Evolutionary conservation across 2,113 vertebrate genomes (phyloP).

Genomic region (Perca fluviatilis): DNA sequence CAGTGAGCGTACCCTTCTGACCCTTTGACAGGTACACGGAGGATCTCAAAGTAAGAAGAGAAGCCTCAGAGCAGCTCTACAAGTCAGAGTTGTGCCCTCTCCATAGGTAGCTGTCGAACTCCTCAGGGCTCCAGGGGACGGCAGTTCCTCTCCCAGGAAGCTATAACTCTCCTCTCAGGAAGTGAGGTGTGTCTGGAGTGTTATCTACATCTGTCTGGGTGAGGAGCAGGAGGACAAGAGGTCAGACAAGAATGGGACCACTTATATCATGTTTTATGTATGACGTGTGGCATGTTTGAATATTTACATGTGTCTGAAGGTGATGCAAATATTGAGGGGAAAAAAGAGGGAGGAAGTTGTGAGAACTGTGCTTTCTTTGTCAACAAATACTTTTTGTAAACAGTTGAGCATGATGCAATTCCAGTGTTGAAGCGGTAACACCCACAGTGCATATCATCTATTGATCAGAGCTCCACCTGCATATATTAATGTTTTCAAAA

Average conservation of each 20-base stretch:
- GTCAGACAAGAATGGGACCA: slow-evolving; percentile 80
- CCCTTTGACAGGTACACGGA: slow-evolving; percentile 84
- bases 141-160: slow-evolving; percentile 80
- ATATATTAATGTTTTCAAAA: slow-evolving; percentile 37
- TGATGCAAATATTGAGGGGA: slow-evolving; percentile 72
- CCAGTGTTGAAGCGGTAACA: slow-evolving; percentile 53
- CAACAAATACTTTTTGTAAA: slow-evolving; percentile 66
- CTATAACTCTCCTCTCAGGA: slow-evolving; percentile 81
- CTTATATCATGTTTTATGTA: slow-evolving; percentile 84
- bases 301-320: slow-evolving; percentile 82
- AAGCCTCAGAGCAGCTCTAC: slow-evolving; percentile 78
- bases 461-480: slow-evolving; percentile 48
- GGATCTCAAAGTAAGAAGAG: slow-evolving; percentile 79
- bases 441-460: slow-evolving; percentile 21
- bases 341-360: slow-evolving; percentile 64
- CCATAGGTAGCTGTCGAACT: slow-evolving; percentile 81
- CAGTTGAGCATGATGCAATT: slow-evolving; percentile 69
- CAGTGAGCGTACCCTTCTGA: slow-evolving; percentile 74
- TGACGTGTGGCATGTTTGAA: slow-evolving; percentile 80
- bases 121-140: slow-evolving; percentile 74
- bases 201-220: slow-evolving; percentile 81
- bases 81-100: slow-evolving; percentile 82
- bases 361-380: slow-evolving; percentile 64
- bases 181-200: slow-evolving; percentile 82
- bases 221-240: slow-evolving; percentile 77